Evolutionary conservation across 1,140 invertebrate genomes (phyloP), one percentile per base, ranked within the genome.

Genomic region (Cherax quadricarinatus): DNA sequence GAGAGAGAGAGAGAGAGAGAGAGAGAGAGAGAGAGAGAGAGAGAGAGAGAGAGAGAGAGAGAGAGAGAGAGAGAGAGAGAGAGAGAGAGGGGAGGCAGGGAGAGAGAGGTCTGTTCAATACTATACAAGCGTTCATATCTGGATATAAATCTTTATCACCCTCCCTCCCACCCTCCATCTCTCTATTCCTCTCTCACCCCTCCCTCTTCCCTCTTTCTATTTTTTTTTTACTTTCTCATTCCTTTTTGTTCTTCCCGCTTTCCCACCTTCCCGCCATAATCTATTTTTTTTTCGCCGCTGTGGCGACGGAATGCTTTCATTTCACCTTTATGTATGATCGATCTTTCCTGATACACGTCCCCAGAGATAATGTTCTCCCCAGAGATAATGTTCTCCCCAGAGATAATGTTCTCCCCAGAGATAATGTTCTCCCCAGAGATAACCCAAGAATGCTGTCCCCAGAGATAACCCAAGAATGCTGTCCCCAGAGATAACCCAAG

Each of bases 41-140:
- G 62, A 70, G 62, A 70, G 6, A 1, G 62, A n/a, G 21, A 24
- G n/a, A 41, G 48, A 80, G 48, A 41, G 30, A 41, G 24, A 16
- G 78, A 80, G 78, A 41, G 24, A 81, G 51, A 81, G 51, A 81
- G 51, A 81, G 79, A 81, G 51, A 73, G 70, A 73, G n/a, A 73
- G 70, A 73, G 70, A 73, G 70, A 73, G 70, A 73, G 70, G 24
- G 70, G 12, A 12, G 53, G 53, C 4, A 12, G 12, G 53, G 12
- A 57, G 5, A 57, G 53, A 57, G 12, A 14, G 53, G 53, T 57
- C 12, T 9, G 18, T 66, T 16, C 12, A 14, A 66, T 66, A 21
- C 16, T 57, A 16, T 9, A 66, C 18, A 16, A 16, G 18, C 16
- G 62, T 18, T 18, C 62, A 66, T 21, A 16, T 66, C 53, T 9